Evolutionary conservation across 2,888 invertebrate species (phyloP), one percentile per base, ranked within the genome.

Genomic region (Zonitis immaculata): DNA sequence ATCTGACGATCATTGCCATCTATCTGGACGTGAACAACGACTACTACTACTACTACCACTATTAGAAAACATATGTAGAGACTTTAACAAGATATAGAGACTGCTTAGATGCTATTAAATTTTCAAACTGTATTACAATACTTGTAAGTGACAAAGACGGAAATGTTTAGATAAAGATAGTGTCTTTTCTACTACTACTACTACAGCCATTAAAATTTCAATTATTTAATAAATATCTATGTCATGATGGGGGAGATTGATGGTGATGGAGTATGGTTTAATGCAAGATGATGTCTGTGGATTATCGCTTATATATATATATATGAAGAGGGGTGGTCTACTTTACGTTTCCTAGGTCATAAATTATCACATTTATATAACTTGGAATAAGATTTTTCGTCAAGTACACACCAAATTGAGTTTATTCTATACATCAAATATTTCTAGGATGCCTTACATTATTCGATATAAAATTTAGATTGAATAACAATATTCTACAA

Each of bases 171-270:
- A 4, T 5, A 5, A 22, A 22, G 22, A 22, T 3, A 26, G 26
- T 1, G 26, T 6, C 6, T 26, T 46, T 22, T n/a, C n/a, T n/a
- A n/a, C n/a, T n/a, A n/a, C n/a, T n/a, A n/a, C 22, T 46, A 48
- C 48, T 51, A 51, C 46, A 18, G 32, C 44, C 56, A 49, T 56
- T 49, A 56, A 57, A 59, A 56, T 52, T 59, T 52, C 54, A 58
- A 57, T 61, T 59, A 57, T 61, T 58, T 59, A 56, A 59, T 61
- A 61, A 61, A 59, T 59, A 56, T 57, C 47, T 53, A 59, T 59
- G 58, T 50, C 56, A 51, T 16, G 7, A 32, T 45, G 39, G 49
- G 44, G n/a, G 48, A 54, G 61, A 61, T 59, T 54, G 61, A 59
- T 59, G 51, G 59, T 54, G 59, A 61, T 58, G 56, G 48, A 57